Evolutionary conservation across 2,888 invertebrate genomes (phyloP), one percentile per base, ranked within the genome.

Genomic region (Spodoptera exigua): DNA sequence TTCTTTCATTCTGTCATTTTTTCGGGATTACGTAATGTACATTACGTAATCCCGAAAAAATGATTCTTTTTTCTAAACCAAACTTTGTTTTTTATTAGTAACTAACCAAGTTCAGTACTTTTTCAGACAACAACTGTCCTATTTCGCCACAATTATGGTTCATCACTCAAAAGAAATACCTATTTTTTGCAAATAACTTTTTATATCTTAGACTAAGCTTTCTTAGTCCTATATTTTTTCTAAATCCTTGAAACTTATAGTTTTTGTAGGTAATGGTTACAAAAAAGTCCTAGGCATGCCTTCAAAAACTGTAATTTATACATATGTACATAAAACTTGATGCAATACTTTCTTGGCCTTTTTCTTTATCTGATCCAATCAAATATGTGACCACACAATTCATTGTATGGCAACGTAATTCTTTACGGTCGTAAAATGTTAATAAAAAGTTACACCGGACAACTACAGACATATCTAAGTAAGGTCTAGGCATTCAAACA

Each of bases 171-270:
- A 52, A 41, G 56, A n/a, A 35, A 34, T 43, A 46, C 49, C 11
- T 46, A 41, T 35, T 37, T 27, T 58, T n/a, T 45, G 14, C 36
- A 44, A 59, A 66, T 52, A 59, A 52, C 54, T 54, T 54, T 61
- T 61, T 44, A 61, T 45, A n/a, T 9, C 18, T 43, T 7, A 27
- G 9, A 27, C 5, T 9, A 27, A 7, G 27, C 27, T 27, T 27
- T 27, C 21, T 27, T 27, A 27, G 27, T 27, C 7, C 27, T 27
- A 27, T 9, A 27, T 27, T 27, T 40, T 55, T 48, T 13, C 13
- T 52, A 63, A 51, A 37, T 49, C 51, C 49, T 9, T n/a, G 49
- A 17, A 51, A 72, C 44, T 56, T 60, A 11, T 17, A 53, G n/a
- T 45, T 70, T 59, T 47, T 18, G 13, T 27, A 37, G 11, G 5